A percentile compares a stretch with the other conserved stretches of the same genome.
phyloP scores from a whole-genome alignment of 1,140 invertebrate genomes.

The Tribolium madens region DNA sequence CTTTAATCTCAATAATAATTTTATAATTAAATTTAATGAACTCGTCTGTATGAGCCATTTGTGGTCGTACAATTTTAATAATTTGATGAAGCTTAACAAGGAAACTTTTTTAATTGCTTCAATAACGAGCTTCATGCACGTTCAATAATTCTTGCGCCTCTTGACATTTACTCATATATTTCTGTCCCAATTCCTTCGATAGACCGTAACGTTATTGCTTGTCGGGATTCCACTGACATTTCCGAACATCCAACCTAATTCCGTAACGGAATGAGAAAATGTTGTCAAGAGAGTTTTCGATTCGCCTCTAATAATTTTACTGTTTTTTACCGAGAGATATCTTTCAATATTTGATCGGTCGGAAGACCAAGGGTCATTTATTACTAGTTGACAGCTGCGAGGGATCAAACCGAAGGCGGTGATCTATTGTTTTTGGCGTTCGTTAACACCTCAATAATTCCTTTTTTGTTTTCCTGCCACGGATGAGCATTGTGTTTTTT shows the following conservation, averaged over 20 bases:
- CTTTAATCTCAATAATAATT: constrained; percentile 15
- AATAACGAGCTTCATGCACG: not conserved
- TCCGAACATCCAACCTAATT: constrained; percentile 21
- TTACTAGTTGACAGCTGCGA: constrained; percentile 6
- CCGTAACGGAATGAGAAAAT: constrained; percentile 15
- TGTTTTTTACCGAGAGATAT: constrained; percentile 3
- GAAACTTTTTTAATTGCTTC: constrained; percentile 29
- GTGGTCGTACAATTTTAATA: constrained; percentile 15
- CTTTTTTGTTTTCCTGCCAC: not conserved
- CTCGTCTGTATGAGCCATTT: constrained; percentile 19
- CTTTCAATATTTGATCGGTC: constrained; percentile 24
- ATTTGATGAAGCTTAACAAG: constrained; percentile 17
- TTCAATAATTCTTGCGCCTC: not conserved
- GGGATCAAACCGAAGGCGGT: constrained; percentile 20
- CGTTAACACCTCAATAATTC: constrained; percentile 26
- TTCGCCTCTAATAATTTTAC: not conserved
- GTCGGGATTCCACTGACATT: constrained; percentile 32
- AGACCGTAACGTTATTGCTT: constrained; percentile 37
- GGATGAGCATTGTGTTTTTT: constrained; percentile 15
- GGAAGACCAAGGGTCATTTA: constrained; percentile 17
- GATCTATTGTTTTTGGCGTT: constrained; percentile 29
- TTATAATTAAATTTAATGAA: constrained; percentile 23
- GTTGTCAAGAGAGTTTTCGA: not conserved
- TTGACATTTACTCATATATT: constrained; percentile 28
- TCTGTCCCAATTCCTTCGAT: constrained; percentile 15